phyloP scores from a whole-genome alignment of 2,797 vertebrate species.

The Catostomus latipinnis region DNA sequence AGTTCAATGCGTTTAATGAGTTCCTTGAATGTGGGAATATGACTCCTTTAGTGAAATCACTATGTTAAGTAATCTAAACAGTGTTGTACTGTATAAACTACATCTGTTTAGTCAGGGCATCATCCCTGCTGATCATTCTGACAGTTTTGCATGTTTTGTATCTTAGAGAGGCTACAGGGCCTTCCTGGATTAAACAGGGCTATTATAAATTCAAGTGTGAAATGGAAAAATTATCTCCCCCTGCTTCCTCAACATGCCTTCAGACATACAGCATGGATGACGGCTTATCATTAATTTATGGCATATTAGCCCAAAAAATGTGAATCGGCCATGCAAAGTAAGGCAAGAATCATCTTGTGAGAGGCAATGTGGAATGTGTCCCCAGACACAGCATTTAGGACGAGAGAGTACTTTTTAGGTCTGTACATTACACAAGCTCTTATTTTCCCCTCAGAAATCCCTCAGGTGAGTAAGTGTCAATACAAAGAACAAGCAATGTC shows the following conservation, averaged over 20 bases:
- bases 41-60: neutral
- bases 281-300: conserved; percentile 61
- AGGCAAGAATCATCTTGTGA: conserved; percentile 34
- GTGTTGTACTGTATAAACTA: conserved; percentile 1
- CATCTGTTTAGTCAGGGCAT: conserved; percentile 30
- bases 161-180: conserved; percentile 24
- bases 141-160: conserved; percentile 15
- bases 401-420: neutral
- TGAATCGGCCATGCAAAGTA: conserved; percentile 45
- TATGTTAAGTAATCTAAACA: neutral
- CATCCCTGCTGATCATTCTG: conserved; percentile 16
- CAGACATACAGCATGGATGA: conserved; percentile 44
- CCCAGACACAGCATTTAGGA: neutral
- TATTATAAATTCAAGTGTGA: conserved; percentile 60
- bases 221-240: conserved; percentile 57
- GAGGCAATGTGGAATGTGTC: conserved; percentile 25
- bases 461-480: neutral
- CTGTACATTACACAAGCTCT: conserved; percentile 7
- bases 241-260: conserved; percentile 38
- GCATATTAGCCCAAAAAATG: conserved; percentile 59
- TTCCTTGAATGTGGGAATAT: neutral
- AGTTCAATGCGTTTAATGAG: conserved; percentile 7
- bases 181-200: conserved; percentile 50
- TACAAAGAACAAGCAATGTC: neutral
- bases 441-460: neutral